phyloP scores from a whole-genome alignment of 2,113 vertebrate species.

The Lophura nycthemera region DNA sequence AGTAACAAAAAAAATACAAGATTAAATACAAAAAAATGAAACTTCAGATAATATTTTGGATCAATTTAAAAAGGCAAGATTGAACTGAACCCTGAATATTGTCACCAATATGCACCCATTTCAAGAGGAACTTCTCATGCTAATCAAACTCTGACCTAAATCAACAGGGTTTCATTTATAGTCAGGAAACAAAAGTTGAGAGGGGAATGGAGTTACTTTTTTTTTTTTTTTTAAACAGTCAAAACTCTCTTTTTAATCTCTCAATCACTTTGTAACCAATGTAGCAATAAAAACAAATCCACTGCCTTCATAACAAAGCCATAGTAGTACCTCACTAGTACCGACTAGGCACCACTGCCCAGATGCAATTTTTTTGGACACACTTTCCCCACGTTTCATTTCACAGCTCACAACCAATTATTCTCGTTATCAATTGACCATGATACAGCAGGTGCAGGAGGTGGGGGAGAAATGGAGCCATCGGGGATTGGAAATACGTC shows the following conservation, averaged over 20 bases:
- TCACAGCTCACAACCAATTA: neutral
- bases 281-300: neutral
- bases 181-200: neutral
- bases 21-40: neutral
- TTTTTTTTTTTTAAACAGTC: neutral
- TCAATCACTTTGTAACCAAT: neutral
- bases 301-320: neutral
- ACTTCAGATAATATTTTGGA: neutral
- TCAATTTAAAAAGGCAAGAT: neutral
- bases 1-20: neutral
- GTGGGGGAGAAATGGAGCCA: neutral
- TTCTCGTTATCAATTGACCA: neutral
- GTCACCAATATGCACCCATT: neutral
- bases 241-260: neutral
- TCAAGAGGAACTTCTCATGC: neutral
- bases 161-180: neutral
- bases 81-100: neutral
- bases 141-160: neutral
- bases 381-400: neutral
- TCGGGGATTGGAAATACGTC: neutral
- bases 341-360: fast-evolving
- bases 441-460: conserved; percentile 26
- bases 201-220: neutral
- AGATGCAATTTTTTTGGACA: neutral
- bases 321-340: neutral